phyloP scores from a whole-genome alignment of 2,797 vertebrate species.

The Dryobates pubescens region DNA sequence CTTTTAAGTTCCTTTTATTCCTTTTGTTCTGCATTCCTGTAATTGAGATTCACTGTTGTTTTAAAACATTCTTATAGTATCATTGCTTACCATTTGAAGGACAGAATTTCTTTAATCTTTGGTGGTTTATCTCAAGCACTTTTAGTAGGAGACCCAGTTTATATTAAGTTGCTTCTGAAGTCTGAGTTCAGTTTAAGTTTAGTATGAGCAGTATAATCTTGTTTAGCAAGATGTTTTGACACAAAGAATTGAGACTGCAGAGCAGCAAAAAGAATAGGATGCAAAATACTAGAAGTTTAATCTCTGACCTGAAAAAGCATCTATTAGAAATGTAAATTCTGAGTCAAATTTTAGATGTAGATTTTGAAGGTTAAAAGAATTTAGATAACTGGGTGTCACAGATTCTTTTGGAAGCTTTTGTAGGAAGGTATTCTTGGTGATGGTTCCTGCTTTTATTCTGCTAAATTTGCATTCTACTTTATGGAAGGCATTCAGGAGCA shows the following conservation, averaged over 20 bases:
- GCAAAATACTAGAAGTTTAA: background rate
- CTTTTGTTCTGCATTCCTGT: background rate
- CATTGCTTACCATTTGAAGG: background rate
- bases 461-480: background rate
- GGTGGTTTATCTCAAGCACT: background rate
- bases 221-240: background rate
- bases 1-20: background rate
- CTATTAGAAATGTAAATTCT: background rate
- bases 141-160: background rate
- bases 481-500: background rate
- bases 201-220: background rate
- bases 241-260: background rate
- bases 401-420: background rate
- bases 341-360: background rate
- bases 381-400: background rate
- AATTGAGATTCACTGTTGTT: background rate
- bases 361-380: conserved; percentile 7
- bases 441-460: background rate
- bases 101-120: background rate
- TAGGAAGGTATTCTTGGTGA: background rate
- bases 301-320: background rate
- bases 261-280: background rate
- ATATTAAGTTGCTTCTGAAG: background rate
- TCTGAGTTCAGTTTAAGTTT: background rate
- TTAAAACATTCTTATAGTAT: background rate